Base-by-base conservation (phyloP, 2,888 invertebrate species). In the Vandiemenella viatica region DNA sequence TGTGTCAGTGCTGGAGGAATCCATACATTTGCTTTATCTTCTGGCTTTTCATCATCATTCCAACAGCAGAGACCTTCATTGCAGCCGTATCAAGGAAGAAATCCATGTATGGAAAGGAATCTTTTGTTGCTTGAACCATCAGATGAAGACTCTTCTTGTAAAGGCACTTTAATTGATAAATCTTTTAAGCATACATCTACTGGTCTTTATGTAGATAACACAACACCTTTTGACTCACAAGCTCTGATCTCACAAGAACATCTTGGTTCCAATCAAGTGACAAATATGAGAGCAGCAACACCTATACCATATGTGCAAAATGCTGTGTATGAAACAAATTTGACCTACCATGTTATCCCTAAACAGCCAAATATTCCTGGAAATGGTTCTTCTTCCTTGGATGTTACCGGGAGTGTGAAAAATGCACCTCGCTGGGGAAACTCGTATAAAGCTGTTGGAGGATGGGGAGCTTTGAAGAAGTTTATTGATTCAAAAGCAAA, bases 81-180 rank as follows among this genome's bases (percentile, higher is more conserved):
- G 41, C 87, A 83, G 60, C 84, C 87, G 0, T 83, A 87, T 65
- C 86, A 89, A 63, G 91, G 90, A 1, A 72, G 85, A 21, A 91
- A 89, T 70, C 78, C 82, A 8, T 91, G 88, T 54, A 71, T 82
- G 60, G 86, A 85, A 61, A 68, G 85, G 8, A 88, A 88, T 67
- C 65, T 79, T 56, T 76, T 76, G 69, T 63, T 75, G 54, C 63
- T 74, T 55, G 64, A 73, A 47, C 64, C 72, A 58, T 72, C 76
- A 53, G 64, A 75, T 58, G 72, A 77, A 55, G 76, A 76, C 56
- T 61, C 77, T 2, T 65, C 68, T 1, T 65, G 68, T 15, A 61
- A 64, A 16, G 67, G 67, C 16, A 60, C 59, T 1, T 56, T 68
- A 23, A 56, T 68, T 13, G 62, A 61, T 16, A 61, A 59, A 41